Evolutionary conservation across 2,888 invertebrate species (phyloP).

Genomic region (Glyphotaelius pellucidus): DNA sequence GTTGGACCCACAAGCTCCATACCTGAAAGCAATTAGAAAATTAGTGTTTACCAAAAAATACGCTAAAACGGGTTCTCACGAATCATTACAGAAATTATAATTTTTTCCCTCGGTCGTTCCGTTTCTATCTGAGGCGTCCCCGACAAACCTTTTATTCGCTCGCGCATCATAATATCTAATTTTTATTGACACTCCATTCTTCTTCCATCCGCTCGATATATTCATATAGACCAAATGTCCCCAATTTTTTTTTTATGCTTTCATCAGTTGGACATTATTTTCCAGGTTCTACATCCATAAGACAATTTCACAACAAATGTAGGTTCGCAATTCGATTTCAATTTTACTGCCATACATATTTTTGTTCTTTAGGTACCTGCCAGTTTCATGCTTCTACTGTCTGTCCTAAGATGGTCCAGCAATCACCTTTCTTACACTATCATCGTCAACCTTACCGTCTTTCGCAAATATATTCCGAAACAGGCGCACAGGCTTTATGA

Average conservation of each 20-base stretch:
- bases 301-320: neutral
- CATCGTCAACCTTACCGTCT: too few relatives aligned
- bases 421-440: neutral
- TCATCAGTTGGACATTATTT: too few relatives aligned
- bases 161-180: too few relatives aligned
- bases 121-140: too few relatives aligned
- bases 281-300: neutral
- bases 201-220: neutral
- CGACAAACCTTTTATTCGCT: too few relatives aligned
- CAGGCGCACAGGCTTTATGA: neutral
- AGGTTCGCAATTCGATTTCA: too few relatives aligned
- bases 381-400: neutral
- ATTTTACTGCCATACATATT: neutral
- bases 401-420: neutral
- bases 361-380: neutral
- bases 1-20: conserved; percentile 84
- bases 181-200: neutral
- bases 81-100: too few relatives aligned
- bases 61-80: neutral
- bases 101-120: too few relatives aligned
- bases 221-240: neutral
- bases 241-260: too few relatives aligned
- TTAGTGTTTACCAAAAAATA: neutral
- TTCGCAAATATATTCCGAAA: too few relatives aligned
- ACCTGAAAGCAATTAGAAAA: conserved; percentile 72